Evolutionary conservation across 1,140 invertebrate genomes (phyloP).

Genomic region (Chlorops oryzae): DNA sequence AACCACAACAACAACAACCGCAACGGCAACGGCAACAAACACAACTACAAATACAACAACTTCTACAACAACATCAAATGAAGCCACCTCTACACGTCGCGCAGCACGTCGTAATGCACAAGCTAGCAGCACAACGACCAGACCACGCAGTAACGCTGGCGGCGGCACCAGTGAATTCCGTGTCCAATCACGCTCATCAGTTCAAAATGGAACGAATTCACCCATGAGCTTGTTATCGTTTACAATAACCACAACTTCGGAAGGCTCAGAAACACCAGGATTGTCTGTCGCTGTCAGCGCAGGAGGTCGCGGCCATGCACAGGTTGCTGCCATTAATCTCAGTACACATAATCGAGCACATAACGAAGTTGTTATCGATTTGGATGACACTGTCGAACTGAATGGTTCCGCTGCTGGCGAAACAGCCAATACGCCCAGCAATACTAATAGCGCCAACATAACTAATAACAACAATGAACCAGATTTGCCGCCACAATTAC

Average conservation of each 20-base stretch:
- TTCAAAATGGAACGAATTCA: background rate
- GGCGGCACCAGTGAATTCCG: slow-evolving; percentile 1
- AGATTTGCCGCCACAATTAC: background rate
- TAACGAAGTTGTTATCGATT: slow-evolving; percentile 5
- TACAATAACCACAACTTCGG: slow-evolving; percentile 5
- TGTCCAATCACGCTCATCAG: background rate
- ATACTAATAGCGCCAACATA: background rate
- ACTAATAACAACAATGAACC: background rate
- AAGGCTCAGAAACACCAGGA: slow-evolving; percentile 5
- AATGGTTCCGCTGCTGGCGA: background rate
- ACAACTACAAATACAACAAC: no score
- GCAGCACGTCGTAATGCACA: no score
- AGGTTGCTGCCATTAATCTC: slow-evolving; percentile 15
- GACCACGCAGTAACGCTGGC: no score
- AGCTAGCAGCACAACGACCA: no score
- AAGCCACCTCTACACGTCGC: no score
- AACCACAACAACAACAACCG: no score
- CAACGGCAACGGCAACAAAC: background rate
- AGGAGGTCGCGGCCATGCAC: slow-evolving; percentile 1
- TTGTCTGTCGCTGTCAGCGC: background rate
- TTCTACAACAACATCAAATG: no score
- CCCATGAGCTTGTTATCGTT: slow-evolving; percentile 5
- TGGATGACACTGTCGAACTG: slow-evolving; percentile 3
- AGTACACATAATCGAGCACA: slow-evolving; percentile 16
- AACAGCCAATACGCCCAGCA: background rate